A percentile compares a stretch with the other conserved stretches of the same genome.
phyloP scores from a whole-genome alignment of 1,140 invertebrate genomes.

The Panagrolaimus sp. region DNA sequence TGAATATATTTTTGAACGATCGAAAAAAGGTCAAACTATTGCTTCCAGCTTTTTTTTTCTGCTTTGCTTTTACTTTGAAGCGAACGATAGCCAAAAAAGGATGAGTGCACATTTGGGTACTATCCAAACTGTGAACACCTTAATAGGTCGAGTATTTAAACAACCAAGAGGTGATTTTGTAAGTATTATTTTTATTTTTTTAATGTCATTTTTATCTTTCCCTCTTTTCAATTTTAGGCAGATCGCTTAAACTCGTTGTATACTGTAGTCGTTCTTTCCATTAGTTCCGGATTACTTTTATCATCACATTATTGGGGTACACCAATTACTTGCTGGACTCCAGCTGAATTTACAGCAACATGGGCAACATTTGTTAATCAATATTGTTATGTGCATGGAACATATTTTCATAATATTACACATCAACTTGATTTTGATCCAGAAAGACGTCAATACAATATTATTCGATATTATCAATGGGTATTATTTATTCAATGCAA shows the following conservation, averaged over 20 bases:
- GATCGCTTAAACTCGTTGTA: constrained; percentile 53
- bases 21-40: too few relatives aligned
- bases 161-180: constrained; percentile 58
- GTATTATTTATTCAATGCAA: constrained; percentile 25
- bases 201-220: not conserved
- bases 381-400: constrained; percentile 57
- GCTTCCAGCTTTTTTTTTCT: too few relatives aligned
- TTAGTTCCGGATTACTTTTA: constrained; percentile 46
- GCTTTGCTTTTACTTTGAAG: not conserved
- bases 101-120: constrained; percentile 53
- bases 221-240: constrained; percentile 35
- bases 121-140: constrained; percentile 47
- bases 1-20: too few relatives aligned
- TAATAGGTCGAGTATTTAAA: constrained; percentile 54
- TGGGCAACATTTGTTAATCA: constrained; percentile 57
- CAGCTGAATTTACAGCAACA: constrained; percentile 53
- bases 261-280: constrained; percentile 49
- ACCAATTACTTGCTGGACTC: constrained; percentile 58
- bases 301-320: constrained; percentile 58
- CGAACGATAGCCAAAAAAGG: constrained; percentile 12
- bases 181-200: constrained; percentile 30
- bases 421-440: constrained; percentile 48
- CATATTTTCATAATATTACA: constrained; percentile 50
- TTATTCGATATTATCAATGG: constrained; percentile 57
- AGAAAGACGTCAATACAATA: constrained; percentile 32